Evolutionary conservation across 1,140 invertebrate genomes (phyloP), one percentile per base, ranked within the genome.

Genomic region (Polypedilum vanderplanki): DNA sequence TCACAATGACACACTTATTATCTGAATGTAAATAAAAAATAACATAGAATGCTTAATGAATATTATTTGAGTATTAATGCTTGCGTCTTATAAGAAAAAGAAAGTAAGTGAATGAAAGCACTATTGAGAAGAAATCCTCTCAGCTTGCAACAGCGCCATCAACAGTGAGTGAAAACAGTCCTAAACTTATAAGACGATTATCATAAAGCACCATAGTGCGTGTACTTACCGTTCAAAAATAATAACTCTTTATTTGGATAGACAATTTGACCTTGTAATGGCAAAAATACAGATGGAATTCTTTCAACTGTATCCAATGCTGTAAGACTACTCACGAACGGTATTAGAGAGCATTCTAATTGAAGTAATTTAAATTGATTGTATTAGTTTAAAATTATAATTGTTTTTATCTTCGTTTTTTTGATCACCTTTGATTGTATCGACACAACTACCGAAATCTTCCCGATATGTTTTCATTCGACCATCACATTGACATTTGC

Each of bases 231-330:
- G 94, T 93, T 91, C 83, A 88, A 84, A 81, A 95, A 91, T 77
- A 87, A 88, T 78, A 95, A 93, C 84, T 94, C 91, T 77, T 90
- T 90, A 76, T 91, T 91, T 0, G 93, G 93, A 85, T 95, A 89
- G 77, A 95, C 90, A 77, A 95, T 92, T 82, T 95, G 92, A 18
- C 91, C 92, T 78, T 90, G 90, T 24, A 92, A 85, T 7, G 93
- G 93, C 76, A 95, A 83, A 83, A 91, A 93, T 15, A 95, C 90
- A 80, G 93, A 93, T 15, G 93, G 93, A 75, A 95, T 91, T 79
- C 88, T 89, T 79, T 95, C 92, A 18, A 22, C 7, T 22, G 65
- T 70, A 18, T 70, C 65, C 57, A 86, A 78, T 67, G 88, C 85
- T n/a, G 88, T 89, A 65, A 87, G 85, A 74, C 88, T 89, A 73